Base-by-base conservation (phyloP, 2,113 vertebrate species). In the Atrichornis clamosus region DNA sequence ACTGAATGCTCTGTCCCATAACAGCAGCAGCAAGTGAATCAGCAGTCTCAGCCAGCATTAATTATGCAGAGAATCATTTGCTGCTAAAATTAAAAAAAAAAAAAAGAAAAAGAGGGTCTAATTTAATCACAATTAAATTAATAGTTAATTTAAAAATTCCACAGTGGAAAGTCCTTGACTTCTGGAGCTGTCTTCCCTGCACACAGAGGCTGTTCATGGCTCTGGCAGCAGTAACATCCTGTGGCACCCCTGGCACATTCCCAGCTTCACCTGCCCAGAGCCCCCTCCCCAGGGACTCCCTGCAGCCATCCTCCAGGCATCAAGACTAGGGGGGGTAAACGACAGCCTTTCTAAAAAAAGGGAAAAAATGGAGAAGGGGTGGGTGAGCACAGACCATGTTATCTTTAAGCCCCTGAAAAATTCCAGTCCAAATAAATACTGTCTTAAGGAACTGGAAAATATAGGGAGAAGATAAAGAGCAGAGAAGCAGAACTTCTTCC, bases 101-200 rank as follows among this genome's bases (percentile, higher is more conserved):
- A 33, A 55, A 24, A 53, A 35, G 65, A 55, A 35, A 17, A 28
- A 14, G 9, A 77, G 11, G 8, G 46, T 46, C 72, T 92, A 90
- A 95, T 95, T 96, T 50, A 89, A 95, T 96, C 44, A 89, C 94
- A 95, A 95, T 95, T 87, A 87, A 95, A 93, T 78, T 73, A 95
- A 78, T 84, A 81, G 64, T 84, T 93, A 87, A 95, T 92, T 91
- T 64, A 84, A 81, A 69, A 94, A 47, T 77, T 89, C 65, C 5
- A 7, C 78, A 76, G 78, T 68, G 77, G 50, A 93, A 91, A 70
- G 65, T 69, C 62, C 37, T 69, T 41, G 80, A 81, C 52, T 83
- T 77, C 75, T 32, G 46, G 55, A 86, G 64, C 52, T 47, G 5
- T 60, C 30, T 62, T 79, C 37, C 55, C 69, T 87, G 75, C 70